Percentiles rank a stretch among this genome's conserved stretches.
phyloP scores from a whole-genome alignment of 2,113 vertebrate species.

The Gopherus flavomarginatus region DNA sequence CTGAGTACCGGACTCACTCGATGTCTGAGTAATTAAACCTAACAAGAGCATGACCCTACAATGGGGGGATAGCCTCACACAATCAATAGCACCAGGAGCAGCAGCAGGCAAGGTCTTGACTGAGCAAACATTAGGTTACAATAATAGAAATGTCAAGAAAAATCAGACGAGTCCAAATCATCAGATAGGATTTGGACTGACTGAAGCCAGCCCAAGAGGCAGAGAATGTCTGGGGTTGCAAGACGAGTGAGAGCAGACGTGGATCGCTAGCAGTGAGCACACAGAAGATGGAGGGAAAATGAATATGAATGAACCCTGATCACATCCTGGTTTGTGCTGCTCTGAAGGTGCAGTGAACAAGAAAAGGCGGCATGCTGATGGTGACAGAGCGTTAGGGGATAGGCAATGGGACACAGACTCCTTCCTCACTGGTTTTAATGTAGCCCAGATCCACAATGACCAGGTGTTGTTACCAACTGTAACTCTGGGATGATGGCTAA shows the following conservation, averaged over 20 bases:
- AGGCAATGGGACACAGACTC: not conserved
- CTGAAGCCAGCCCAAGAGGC: not conserved
- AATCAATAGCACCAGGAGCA: accelerated
- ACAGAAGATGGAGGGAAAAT: not conserved
- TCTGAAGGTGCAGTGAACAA: not conserved
- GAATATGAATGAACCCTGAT: not conserved
- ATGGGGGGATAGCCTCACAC: accelerated
- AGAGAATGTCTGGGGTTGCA: not conserved
- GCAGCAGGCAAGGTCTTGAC: not conserved
- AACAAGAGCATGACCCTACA: accelerated
- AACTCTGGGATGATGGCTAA: not conserved
- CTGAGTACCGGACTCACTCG: constrained; percentile 15
- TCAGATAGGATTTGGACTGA: not conserved
- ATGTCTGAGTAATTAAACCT: not conserved
- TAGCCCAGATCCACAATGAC: not conserved
- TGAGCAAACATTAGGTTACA: not conserved
- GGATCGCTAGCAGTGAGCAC: not conserved
- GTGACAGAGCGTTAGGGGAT: not conserved
- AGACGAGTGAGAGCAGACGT: not conserved
- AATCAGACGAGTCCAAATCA: not conserved
- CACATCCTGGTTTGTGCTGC: not conserved
- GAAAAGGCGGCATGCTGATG: no score
- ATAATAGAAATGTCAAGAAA: not conserved
- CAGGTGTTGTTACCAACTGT: not conserved
- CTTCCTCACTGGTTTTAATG: not conserved